Conservation (phyloP, 1,140 invertebrate genomes). For the Drosophila virilis region DNA sequence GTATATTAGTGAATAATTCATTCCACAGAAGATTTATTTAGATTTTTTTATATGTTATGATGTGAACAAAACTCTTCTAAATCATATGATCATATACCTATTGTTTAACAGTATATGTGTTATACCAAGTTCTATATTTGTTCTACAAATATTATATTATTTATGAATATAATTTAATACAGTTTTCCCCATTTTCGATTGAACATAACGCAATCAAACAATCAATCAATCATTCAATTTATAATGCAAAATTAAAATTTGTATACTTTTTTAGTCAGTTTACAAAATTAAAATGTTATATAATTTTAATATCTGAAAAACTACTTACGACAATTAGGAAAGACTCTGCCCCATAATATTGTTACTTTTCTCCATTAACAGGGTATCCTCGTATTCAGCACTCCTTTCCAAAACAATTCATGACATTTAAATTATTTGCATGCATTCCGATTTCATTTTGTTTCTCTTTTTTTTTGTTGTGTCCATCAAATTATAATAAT, state of each 20-base stretch:
- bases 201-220: no score
- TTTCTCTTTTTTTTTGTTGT: conserved; percentile 13
- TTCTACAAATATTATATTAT: not conserved
- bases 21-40: not conserved
- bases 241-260: no score
- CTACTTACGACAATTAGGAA: no score
- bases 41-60: not conserved
- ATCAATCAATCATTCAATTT: no score
- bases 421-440: conserved; percentile 18
- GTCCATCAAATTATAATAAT: conserved; percentile 26
- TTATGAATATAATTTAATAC: not conserved
- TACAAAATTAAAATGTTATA: no score
- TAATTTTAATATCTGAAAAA: no score
- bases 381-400: not conserved
- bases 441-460: conserved; percentile 8
- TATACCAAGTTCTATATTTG: not conserved
- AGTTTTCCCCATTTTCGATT: no score
- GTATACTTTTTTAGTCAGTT: no score
- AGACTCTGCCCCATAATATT: not conserved
- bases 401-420: not conserved
- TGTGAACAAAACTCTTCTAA: not conserved
- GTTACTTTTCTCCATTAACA: not conserved
- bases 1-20: not conserved
- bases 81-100: not conserved
- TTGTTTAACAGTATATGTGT: no score